Evolutionary conservation across 1,140 invertebrate species (phyloP), one percentile per base, ranked within the genome.

Genomic region (Gryon sp.): DNA sequence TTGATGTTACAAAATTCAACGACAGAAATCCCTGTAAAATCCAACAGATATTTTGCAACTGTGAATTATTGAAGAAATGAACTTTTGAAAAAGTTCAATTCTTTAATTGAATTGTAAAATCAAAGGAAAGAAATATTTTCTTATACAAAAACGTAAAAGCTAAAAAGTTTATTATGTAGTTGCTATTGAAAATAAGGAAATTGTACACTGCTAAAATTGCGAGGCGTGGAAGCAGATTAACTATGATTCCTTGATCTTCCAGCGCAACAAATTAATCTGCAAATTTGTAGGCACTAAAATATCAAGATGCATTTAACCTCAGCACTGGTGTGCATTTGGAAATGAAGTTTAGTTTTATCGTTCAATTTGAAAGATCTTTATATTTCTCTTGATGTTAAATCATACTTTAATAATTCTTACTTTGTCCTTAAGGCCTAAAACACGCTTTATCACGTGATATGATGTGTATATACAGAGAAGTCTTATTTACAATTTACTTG

Each of bases 401-500:
- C 18, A 57, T 65, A 62, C 2, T 36, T 62, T 8, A 53, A 16
- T 50, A 30, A 53, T 36, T 15, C 22, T 62, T 46, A 69, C 34
- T 59, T 60, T 75, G 48, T 52, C 20, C 57, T 76, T 69, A 76
- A 69, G 32, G 45, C 57, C 57, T 76, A 63, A 30, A 55, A 19
- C 43, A 50, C 57, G 19, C 43, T 20, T 22, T n/a, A n/a, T 8
- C 9, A 8, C 34, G 63, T 43, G 63, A 11, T 28, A 12, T 22
- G 43, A 50, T 65, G 24, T 76, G 15, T 59, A 66, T 75, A 75
- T 76, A 65, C 69, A 76, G 57, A 76, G 12, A 52, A 63, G 43
- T 76, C 22, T 52, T 76, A 76, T 76, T 57, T 76, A 76, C 73
- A 76, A 12, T 69, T 52, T 45, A 32, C 53, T 26, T 70, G 59